These are phyloP conservation scores for Siderastrea siderea DNA, from an alignment of 92 coral and sea anemone genomes.

Conservation along the genomic window DNA sequence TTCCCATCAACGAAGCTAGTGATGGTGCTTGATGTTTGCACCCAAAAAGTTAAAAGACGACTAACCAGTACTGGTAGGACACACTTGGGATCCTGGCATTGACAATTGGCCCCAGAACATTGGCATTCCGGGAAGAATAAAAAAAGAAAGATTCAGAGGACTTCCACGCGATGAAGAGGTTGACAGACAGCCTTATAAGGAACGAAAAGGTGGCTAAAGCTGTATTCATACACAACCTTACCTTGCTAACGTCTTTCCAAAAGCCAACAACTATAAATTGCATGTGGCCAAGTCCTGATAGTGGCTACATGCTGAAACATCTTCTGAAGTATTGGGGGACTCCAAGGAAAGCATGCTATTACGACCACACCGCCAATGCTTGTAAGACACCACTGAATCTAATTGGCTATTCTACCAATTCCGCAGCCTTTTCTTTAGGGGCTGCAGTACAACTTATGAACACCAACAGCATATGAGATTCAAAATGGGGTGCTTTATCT, in stretches of 20 bases:
- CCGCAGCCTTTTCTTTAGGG: constrained; percentile 57
- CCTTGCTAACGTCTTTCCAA: constrained; percentile 34
- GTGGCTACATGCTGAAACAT: constrained; percentile 42
- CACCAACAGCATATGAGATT: constrained; percentile 11
- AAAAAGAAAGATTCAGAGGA: constrained; percentile 30
- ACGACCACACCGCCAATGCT: constrained; percentile 29
- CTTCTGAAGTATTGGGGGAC: constrained; percentile 43
- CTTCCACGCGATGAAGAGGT: constrained; percentile 30
- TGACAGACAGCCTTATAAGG: constrained; percentile 22
- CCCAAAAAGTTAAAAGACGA: constrained; percentile 29
- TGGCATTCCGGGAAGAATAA: constrained; percentile 38
- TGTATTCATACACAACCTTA: constrained; percentile 55
- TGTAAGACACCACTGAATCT: constrained; percentile 38
- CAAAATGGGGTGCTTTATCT: constrained; percentile 33
- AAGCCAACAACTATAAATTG: constrained; percentile 51
- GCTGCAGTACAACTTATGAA: constrained; percentile 38
- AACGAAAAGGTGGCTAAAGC: constrained; percentile 48
- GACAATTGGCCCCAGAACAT: constrained; percentile 29
- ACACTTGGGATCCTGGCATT: constrained; percentile 47
- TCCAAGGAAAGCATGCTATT: constrained; percentile 39
- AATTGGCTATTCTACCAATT: constrained; percentile 63
- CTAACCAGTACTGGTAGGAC: constrained; percentile 36
- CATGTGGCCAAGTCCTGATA: constrained; percentile 63
- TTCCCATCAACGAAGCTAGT: constrained; percentile 50
- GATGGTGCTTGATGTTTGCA: constrained; percentile 49